Evolutionary conservation across 2,113 vertebrate genomes (phyloP).

Genomic region (Lasiurus borealis): DNA sequence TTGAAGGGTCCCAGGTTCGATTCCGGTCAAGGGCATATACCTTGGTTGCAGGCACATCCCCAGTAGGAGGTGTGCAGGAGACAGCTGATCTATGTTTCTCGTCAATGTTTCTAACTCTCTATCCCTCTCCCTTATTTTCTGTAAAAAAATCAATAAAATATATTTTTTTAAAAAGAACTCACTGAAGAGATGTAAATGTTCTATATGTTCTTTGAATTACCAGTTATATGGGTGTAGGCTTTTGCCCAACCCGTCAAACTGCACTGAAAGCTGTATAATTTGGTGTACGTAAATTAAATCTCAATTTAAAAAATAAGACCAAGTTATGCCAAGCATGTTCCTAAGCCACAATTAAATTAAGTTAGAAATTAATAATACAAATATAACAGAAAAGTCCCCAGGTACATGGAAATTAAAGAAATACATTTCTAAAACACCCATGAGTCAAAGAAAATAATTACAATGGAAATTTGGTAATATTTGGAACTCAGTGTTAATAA

Average conservation of each 20-base stretch:
- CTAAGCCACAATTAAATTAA: constrained; percentile 45
- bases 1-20: no score
- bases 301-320: constrained; percentile 39
- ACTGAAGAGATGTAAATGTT: not conserved
- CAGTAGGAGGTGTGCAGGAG: no score
- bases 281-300: not conserved
- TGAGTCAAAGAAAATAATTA: constrained; percentile 48
- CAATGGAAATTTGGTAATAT: constrained; percentile 40
- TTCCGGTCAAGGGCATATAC: no score
- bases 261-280: not conserved
- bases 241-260: not conserved
- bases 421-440: constrained; percentile 44
- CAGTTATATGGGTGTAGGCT: not conserved
- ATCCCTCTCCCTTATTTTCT: no score
- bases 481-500: constrained; percentile 28
- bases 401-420: constrained; percentile 57
- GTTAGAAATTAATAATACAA: constrained; percentile 53
- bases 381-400: constrained; percentile 3
- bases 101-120: no score
- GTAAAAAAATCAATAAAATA: no score
- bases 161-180: no score
- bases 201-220: not conserved
- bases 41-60: no score
- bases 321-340: constrained; percentile 6
- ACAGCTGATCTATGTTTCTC: no score